phyloP scores from a whole-genome alignment of 2,888 invertebrate genomes.

The Stenotaenia linearis region DNA sequence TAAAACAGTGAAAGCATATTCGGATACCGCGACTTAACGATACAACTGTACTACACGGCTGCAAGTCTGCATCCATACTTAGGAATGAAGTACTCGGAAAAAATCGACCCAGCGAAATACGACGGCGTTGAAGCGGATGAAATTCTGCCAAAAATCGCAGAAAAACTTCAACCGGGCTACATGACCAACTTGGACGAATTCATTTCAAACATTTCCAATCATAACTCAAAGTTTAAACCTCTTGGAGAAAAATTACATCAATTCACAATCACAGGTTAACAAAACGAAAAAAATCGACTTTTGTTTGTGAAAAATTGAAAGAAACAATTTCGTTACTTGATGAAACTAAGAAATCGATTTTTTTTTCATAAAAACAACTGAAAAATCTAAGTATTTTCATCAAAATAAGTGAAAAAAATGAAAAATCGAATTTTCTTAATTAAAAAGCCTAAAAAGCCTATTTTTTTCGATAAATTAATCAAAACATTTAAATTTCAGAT shows the following conservation, averaged over 20 bases:
- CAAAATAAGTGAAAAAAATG: too few relatives aligned
- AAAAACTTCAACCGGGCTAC: constrained; percentile 26
- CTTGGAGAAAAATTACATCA: constrained; percentile 17
- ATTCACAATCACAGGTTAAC: not conserved
- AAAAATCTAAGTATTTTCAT: too few relatives aligned
- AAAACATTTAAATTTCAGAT: not conserved
- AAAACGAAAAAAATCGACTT: not conserved
- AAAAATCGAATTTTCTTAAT: too few relatives aligned
- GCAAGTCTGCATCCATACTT: constrained; percentile 74
- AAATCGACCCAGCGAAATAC: constrained; percentile 12
- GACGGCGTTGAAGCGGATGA: constrained; percentile 17
- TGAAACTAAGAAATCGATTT: too few relatives aligned
- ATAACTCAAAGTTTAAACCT: not conserved
- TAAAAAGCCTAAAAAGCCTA: too few relatives aligned
- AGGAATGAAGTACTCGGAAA: constrained; percentile 52
- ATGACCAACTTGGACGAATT: constrained; percentile 24
- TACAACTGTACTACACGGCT: constrained; percentile 74
- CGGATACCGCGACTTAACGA: constrained; percentile 77
- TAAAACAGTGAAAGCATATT: constrained; percentile 75
- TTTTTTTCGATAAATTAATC: too few relatives aligned
- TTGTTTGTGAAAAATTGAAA: too few relatives aligned
- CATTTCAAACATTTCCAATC: not conserved
- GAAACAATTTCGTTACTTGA: too few relatives aligned
- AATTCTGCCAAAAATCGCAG: constrained; percentile 22
- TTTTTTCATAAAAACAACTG: too few relatives aligned